Percentiles rank a stretch among this genome's conserved stretches.
Evolutionary conservation across 2,888 invertebrate genomes (phyloP).

Genomic region (Watsonalla cultraria): DNA sequence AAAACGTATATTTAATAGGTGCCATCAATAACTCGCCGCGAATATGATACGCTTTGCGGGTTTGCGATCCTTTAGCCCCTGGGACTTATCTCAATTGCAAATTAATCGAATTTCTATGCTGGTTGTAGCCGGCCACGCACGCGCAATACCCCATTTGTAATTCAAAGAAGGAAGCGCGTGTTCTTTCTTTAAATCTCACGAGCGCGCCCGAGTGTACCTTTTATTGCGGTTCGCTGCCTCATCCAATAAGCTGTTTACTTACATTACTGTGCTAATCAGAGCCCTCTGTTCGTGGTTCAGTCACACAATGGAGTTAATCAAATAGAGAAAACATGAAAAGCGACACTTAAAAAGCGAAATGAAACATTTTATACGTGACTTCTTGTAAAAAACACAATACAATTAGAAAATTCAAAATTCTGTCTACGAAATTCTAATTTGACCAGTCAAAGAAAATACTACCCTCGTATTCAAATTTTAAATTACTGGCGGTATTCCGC

Average conservation of each 20-base stretch:
- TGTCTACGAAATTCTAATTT: slow-evolving; percentile 49
- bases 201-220: slow-evolving; percentile 32
- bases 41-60: slow-evolving; percentile 68
- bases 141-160: slow-evolving; percentile 52
- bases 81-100: slow-evolving; percentile 73
- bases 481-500: slow-evolving; percentile 47
- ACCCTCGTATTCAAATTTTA: slow-evolving; percentile 53
- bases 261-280: slow-evolving; percentile 10
- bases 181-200: slow-evolving; percentile 46
- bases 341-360: slow-evolving; percentile 66
- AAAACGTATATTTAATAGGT: slow-evolving; percentile 76
- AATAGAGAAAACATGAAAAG: slow-evolving; percentile 58
- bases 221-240: slow-evolving; percentile 31
- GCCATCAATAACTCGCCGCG: slow-evolving; percentile 74
- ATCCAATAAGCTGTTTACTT: slow-evolving; percentile 25
- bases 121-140: slow-evolving; percentile 45
- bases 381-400: slow-evolving; percentile 44
- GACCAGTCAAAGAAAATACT: slow-evolving; percentile 29
- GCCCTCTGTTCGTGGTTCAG: slow-evolving; percentile 54
- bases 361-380: slow-evolving; percentile 42
- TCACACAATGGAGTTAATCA: slow-evolving; percentile 52
- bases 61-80: slow-evolving; percentile 56
- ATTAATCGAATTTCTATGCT: slow-evolving; percentile 70
- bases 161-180: slow-evolving; percentile 53
- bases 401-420: slow-evolving; percentile 26